These are phyloP conservation scores for Coregonus suidteri DNA, from an alignment of 2,797 vertebrate species.

Conservation along the genomic window DNA sequence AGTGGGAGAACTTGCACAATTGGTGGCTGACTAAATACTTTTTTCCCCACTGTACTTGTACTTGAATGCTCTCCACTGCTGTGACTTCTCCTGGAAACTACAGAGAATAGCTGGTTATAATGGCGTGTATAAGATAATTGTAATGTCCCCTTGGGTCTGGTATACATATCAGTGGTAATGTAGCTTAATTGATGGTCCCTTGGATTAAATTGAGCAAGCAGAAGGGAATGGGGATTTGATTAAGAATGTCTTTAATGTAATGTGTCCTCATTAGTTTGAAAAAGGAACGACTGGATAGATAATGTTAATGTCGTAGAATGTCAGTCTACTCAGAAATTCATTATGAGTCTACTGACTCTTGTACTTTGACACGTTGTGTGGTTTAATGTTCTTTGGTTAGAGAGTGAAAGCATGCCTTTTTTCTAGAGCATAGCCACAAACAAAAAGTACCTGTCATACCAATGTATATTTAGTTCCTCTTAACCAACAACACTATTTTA, in stretches of 20 bases:
- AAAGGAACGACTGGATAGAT: background rate
- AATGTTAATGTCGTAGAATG: background rate
- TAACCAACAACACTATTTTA: background rate
- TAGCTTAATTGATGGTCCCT: background rate
- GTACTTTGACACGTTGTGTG: background rate
- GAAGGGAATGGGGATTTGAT: background rate
- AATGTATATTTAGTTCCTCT: background rate
- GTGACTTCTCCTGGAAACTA: background rate
- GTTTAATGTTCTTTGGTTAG: background rate
- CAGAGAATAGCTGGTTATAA: background rate
- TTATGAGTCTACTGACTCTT: background rate
- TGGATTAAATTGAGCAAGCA: background rate
- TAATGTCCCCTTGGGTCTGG: background rate
- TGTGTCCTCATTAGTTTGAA: background rate
- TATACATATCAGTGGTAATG: background rate
- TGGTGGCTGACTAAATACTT: no score
- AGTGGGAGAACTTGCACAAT: no score
- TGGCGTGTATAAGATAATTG: background rate
- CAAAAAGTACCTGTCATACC: background rate
- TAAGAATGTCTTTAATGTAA: background rate
- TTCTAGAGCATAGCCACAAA: background rate
- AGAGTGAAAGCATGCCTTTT: background rate
- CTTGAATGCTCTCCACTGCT: background rate
- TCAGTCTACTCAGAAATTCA: background rate
- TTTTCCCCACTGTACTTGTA: background rate